phyloP scores from a whole-genome alignment of 2,113 vertebrate species.

The Cebidichthys violaceus region DNA sequence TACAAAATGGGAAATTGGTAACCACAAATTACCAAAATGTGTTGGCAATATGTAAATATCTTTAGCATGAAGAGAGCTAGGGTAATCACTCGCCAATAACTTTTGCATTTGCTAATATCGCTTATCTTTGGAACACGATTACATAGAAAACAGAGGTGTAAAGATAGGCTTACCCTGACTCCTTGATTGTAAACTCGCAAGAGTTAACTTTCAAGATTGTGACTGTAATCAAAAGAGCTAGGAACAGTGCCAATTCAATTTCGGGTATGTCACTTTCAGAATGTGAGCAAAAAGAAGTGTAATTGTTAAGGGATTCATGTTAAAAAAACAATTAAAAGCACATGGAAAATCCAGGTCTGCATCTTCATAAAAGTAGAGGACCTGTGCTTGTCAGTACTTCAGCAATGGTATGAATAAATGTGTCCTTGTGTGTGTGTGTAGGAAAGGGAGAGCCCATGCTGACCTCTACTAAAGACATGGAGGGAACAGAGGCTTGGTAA shows the following conservation, averaged over 20 bases:
- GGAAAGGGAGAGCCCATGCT: slow-evolving; percentile 17
- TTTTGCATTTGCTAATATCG: background rate
- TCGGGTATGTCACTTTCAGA: background rate
- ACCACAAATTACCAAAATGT: slow-evolving; percentile 6
- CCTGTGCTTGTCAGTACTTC: background rate
- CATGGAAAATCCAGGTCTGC: background rate
- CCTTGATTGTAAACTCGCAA: background rate
- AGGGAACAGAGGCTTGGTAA: slow-evolving; percentile 66
- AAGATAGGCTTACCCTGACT: background rate
- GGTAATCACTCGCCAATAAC: background rate
- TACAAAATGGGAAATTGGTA: background rate
- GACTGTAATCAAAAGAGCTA: background rate
- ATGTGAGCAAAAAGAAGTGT: background rate
- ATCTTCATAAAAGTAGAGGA: background rate
- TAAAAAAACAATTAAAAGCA: background rate
- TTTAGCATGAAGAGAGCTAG: background rate
- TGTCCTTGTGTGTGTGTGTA: slow-evolving; percentile 17
- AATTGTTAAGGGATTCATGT: background rate
- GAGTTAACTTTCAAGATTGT: background rate
- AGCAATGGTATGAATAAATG: background rate
- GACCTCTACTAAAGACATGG: slow-evolving; percentile 73
- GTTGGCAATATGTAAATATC: slow-evolving; percentile 7
- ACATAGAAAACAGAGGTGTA: background rate
- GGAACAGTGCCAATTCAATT: background rate
- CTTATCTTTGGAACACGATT: background rate